These are phyloP conservation scores for Tachina lurida DNA, from an alignment of 2,888 invertebrate genomes.

Conservation along the genomic window DNA sequence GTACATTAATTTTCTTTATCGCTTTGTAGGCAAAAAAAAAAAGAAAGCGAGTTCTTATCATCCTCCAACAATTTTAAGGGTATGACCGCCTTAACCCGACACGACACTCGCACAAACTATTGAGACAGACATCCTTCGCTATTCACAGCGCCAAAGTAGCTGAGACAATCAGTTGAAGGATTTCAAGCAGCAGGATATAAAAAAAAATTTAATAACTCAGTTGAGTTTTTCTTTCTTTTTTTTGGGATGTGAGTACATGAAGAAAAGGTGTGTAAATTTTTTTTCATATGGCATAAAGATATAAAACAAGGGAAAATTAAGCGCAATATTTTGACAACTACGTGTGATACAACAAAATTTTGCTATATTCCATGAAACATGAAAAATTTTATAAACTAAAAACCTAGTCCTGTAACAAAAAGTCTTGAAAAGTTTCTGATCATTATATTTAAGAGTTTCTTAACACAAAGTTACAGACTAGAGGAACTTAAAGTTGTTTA, in stretches of 20 bases:
- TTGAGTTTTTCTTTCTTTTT: background rate
- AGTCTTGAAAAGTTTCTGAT: too few relatives aligned
- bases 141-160: background rate
- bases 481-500: too few relatives aligned
- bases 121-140: background rate
- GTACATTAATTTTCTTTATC: slow-evolving; percentile 35
- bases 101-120: background rate
- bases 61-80: background rate
- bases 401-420: too few relatives aligned
- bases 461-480: too few relatives aligned
- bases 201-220: slow-evolving; percentile 17
- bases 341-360: too few relatives aligned
- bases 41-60: slow-evolving; percentile 26
- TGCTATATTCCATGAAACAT: too few relatives aligned
- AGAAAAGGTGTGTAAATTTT: background rate
- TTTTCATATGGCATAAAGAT: background rate
- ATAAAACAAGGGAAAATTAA: too few relatives aligned
- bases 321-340: too few relatives aligned
- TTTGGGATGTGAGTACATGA: background rate
- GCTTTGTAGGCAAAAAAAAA: slow-evolving; percentile 5
- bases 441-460: too few relatives aligned
- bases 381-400: too few relatives aligned
- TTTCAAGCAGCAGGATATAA: background rate
- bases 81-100: background rate
- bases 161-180: background rate